Percentiles rank a stretch among this genome's conserved stretches.
These are phyloP conservation scores for Sesamia inferens DNA, from an alignment of 2,888 invertebrate species.

Conservation along the genomic window DNA sequence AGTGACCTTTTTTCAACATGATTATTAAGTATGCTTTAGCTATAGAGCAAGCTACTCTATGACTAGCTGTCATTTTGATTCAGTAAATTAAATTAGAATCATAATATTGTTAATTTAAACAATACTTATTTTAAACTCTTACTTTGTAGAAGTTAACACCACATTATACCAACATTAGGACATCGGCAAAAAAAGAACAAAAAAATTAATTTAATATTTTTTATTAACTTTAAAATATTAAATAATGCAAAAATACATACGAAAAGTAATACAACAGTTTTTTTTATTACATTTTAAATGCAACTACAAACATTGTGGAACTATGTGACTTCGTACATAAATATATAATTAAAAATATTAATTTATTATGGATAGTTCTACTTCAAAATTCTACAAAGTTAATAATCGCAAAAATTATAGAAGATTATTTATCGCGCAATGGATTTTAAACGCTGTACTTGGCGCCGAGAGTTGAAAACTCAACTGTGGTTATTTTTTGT, in stretches of 20 bases:
- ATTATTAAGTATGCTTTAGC: not conserved
- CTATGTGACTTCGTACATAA: constrained; percentile 47
- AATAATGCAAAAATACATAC: constrained; percentile 64
- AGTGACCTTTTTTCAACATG: not conserved
- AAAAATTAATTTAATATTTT: constrained; percentile 56
- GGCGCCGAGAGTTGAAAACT: not conserved
- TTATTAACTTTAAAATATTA: constrained; percentile 66
- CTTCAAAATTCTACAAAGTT: not conserved
- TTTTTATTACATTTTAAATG: constrained; percentile 48
- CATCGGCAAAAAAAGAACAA: not conserved
- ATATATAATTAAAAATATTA: constrained; percentile 12
- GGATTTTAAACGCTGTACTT: not conserved
- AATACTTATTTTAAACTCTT: too few relatives aligned
- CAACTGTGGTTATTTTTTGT: not conserved
- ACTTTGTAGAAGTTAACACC: not conserved
- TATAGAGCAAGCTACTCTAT: too few relatives aligned
- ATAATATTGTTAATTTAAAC: too few relatives aligned
- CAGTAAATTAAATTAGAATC: not conserved
- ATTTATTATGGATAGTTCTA: not conserved
- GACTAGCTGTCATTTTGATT: not conserved
- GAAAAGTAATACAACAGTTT: constrained; percentile 58
- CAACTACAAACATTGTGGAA: constrained; percentile 45
- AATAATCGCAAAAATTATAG: not conserved
- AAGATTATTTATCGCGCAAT: too few relatives aligned
- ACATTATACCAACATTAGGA: not conserved